Percentiles rank a stretch among this genome's conserved stretches.
phyloP scores from a whole-genome alignment of 2,888 invertebrate species.

The Terebella lapidaria region DNA sequence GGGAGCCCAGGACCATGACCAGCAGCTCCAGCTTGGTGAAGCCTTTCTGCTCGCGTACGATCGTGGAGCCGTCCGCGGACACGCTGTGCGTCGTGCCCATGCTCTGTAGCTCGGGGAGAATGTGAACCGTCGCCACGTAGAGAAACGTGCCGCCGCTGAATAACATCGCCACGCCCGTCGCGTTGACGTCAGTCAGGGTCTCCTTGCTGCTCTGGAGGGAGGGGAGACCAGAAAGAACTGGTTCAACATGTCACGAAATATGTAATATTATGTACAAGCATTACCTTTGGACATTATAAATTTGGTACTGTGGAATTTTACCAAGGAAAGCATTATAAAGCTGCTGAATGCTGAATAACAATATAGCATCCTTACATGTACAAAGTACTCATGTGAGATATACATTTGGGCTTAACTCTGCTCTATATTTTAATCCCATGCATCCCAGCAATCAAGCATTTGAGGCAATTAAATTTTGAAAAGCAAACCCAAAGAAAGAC shows the following conservation, averaged over 20 bases:
- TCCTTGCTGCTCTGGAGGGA: constrained; percentile 78
- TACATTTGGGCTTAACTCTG: no score
- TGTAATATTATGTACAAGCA: no score
- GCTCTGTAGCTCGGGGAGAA: constrained; percentile 78
- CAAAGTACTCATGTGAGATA: no score
- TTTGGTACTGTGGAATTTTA: not conserved
- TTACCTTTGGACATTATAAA: not conserved
- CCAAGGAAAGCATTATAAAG: no score
- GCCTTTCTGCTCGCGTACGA: constrained; percentile 45
- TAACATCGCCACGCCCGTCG: constrained; percentile 94
- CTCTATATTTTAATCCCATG: no score
- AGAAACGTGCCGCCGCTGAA: constrained; percentile 98
- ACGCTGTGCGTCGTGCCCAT: constrained; percentile 32
- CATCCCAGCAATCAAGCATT: no score
- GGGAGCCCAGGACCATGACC: constrained; percentile 77
- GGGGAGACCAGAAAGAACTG: not conserved
- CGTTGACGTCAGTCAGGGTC: constrained; percentile 79
- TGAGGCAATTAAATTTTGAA: no score
- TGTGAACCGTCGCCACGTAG: constrained; percentile 97
- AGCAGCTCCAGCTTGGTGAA: constrained; percentile 75
- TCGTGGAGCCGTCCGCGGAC: constrained; percentile 39
- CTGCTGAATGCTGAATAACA: no score
- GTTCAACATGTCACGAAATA: no score
- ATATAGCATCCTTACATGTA: no score
- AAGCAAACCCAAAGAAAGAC: no score